phyloP scores from a whole-genome alignment of 2,888 invertebrate genomes.

The Agriopis marginaria region DNA sequence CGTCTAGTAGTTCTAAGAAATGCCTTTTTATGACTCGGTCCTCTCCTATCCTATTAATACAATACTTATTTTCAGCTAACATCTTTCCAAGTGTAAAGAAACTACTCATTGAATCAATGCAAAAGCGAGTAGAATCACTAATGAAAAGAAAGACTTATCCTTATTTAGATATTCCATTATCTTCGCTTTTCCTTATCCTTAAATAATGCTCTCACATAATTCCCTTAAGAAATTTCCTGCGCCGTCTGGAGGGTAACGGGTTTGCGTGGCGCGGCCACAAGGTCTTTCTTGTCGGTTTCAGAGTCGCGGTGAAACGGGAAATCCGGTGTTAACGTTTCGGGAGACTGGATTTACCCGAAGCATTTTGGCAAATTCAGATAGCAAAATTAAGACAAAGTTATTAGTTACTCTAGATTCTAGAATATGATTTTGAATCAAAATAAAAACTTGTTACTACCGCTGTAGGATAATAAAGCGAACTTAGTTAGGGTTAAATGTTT shows the following conservation, averaged over 20 bases:
- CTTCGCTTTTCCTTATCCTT: constrained; percentile 19
- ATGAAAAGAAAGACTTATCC: neutral
- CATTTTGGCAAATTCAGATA: constrained; percentile 16
- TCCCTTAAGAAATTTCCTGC: constrained; percentile 49
- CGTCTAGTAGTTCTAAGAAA: too few relatives aligned
- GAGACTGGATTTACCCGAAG: constrained; percentile 41
- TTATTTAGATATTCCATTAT: constrained; percentile 28
- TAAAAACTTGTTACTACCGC: too few relatives aligned
- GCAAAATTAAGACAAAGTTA: neutral
- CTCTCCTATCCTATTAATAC: neutral
- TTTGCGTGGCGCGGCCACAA: constrained; percentile 57
- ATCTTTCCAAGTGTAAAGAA: neutral
- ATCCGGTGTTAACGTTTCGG: constrained; percentile 48
- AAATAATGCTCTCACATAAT: constrained; percentile 38
- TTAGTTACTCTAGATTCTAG: neutral
- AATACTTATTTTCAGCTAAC: neutral
- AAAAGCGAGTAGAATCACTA: neutral
- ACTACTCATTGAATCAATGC: neutral
- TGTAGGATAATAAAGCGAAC: too few relatives aligned
- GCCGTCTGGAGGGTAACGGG: constrained; percentile 52
- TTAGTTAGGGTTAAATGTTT: neutral
- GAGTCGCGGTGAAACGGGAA: constrained; percentile 44
- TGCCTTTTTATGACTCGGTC: too few relatives aligned
- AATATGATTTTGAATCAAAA: neutral
- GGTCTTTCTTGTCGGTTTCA: constrained; percentile 54